Base-by-base conservation (phyloP, 2,113 vertebrate species). In the Anseranas semipalmata region DNA sequence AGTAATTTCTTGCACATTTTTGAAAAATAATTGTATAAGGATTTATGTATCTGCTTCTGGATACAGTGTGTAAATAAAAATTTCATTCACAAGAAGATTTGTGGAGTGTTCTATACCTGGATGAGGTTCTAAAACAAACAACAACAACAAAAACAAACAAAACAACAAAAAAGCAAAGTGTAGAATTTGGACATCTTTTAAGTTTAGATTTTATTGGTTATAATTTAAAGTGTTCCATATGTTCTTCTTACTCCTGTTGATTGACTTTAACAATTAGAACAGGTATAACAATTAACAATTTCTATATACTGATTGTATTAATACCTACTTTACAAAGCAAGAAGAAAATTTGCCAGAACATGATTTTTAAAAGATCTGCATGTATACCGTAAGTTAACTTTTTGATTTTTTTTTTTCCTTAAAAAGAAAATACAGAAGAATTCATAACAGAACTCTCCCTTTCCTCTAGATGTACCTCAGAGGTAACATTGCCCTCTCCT, bases 1-100 rank as follows among this genome's bases (percentile, higher is more conserved):
- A 98, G 98, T 99, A 98, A 99, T 99, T 99, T 99, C 99, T 99
- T 99, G 99, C 99, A 99, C 99, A 99, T 99, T 99, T 99, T 99
- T 97, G 98, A 98, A 98, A 99, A 99, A 99, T 98, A 98, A 98
- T 99, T 99, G 97, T 98, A 99, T 98, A 98, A 98, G 96, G 98
- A 97, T 98, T 98, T 99, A 99, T 99, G 99, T 99, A 99, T 99
- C 98, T 99, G 97, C 98, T 99, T 98, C 97, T 98, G 98, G 98
- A 99, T 99, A 99, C 99, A 98, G 97, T 98, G 97, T 99, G 99
- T 99, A 98, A 98, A 98, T 98, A 99, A 98, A 99, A 98, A 98
- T 96, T 97, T 98, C 98, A 92, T 99, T 99, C 98, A 99, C 98
- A 98, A 97, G 98, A 97, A 89, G 48, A 30, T 90, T 52, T 93